A percentile compares a stretch with the other conserved stretches of the same genome.
phyloP scores from a whole-genome alignment of 2,113 vertebrate genomes.

The Isichthys henryi region DNA sequence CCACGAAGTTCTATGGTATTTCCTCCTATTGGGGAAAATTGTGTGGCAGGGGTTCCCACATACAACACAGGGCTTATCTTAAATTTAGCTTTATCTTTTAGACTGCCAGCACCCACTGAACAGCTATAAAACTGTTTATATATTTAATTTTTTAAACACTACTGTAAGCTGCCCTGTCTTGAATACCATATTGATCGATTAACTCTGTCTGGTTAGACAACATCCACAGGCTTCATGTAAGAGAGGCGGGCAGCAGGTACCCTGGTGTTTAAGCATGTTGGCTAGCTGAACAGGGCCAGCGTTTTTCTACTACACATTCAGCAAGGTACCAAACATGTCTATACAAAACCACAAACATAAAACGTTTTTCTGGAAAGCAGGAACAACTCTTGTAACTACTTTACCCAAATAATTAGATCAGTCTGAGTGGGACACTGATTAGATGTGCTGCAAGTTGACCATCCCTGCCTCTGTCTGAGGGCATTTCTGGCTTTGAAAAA shows the following conservation, averaged over 20 bases:
- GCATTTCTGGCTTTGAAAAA: too few relatives aligned
- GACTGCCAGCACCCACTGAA: background rate
- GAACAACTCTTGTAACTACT: background rate
- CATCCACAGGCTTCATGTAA: background rate
- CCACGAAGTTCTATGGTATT: background rate
- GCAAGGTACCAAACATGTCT: background rate
- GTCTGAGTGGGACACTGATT: slow-evolving; percentile 13
- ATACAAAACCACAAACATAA: background rate
- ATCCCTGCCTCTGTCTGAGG: background rate
- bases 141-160: background rate
- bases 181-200: background rate
- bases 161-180: background rate
- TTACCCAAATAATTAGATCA: slow-evolving; percentile 23
- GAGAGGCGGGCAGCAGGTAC: background rate
- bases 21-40: background rate
- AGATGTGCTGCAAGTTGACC: slow-evolving; percentile 24
- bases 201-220: background rate
- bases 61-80: background rate
- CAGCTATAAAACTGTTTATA: background rate
- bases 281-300: background rate
- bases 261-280: background rate
- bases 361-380: background rate
- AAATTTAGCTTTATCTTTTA: background rate
- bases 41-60: background rate
- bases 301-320: background rate